These are phyloP conservation scores for Ispidina lecontei DNA, from an alignment of 2,797 vertebrate species.

Conservation along the genomic window DNA sequence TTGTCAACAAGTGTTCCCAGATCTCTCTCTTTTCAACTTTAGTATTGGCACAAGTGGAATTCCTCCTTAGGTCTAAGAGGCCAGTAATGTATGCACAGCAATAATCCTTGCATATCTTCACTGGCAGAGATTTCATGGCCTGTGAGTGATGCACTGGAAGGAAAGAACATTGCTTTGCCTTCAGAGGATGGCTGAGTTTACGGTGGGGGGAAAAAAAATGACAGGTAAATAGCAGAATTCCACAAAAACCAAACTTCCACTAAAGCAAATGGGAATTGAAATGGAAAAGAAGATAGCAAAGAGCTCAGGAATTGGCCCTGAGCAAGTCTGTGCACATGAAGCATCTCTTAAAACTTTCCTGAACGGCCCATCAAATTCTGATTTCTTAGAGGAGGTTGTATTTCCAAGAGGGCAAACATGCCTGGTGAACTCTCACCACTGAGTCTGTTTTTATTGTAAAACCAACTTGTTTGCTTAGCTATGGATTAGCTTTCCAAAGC, in stretches of 20 bases:
- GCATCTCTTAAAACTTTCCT: not conserved
- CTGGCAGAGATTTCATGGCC: not conserved
- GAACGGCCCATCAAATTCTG: not conserved
- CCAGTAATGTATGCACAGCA: not conserved
- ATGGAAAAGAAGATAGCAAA: not conserved
- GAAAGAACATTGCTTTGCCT: not conserved
- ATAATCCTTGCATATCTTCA: not conserved
- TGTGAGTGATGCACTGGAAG: not conserved
- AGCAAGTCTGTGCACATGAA: not conserved
- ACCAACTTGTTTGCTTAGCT: not conserved
- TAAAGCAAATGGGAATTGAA: not conserved
- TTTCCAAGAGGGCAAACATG: constrained; percentile 4
- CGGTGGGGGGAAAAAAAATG: not conserved
- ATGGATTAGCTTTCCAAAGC: constrained; percentile 25
- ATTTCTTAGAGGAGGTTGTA: not conserved
- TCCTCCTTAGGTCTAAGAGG: not conserved
- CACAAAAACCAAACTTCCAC: not conserved
- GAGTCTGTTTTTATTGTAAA: not conserved
- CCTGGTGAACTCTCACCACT: not conserved
- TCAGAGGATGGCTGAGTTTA: not conserved
- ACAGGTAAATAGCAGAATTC: not conserved
- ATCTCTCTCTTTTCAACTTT: not conserved
- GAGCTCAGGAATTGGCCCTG: not conserved
- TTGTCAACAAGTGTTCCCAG: not conserved
- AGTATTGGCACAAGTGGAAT: not conserved